phyloP scores from a whole-genome alignment of 2,888 invertebrate species.

The Cosmia trapezina region DNA sequence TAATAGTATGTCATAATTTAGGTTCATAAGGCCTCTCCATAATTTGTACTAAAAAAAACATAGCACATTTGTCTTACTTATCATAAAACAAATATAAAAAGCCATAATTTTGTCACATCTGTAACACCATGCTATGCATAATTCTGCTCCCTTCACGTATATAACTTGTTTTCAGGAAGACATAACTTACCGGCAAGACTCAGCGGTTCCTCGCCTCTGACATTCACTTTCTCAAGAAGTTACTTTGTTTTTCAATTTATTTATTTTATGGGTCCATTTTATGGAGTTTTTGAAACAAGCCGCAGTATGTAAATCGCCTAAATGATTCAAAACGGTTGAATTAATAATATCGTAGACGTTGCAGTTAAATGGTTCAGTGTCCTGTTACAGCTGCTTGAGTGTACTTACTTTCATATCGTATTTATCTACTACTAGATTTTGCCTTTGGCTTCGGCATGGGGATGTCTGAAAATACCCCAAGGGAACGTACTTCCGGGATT shows the following conservation, averaged over 20 bases:
- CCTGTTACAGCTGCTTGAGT: background rate
- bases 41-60: background rate
- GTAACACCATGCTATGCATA: slow-evolving; percentile 29
- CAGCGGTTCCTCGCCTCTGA: slow-evolving; percentile 5
- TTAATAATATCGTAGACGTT: background rate
- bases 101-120: slow-evolving; percentile 3
- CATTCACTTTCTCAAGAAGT: slow-evolving; percentile 11
- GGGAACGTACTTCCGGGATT: no score
- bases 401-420: background rate
- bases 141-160: slow-evolving; percentile 18
- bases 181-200: slow-evolving; percentile 18
- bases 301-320: background rate
- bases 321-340: background rate
- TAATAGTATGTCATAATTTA: background rate
- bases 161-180: slow-evolving; percentile 33
- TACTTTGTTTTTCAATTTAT: slow-evolving; percentile 16
- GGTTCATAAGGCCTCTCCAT: background rate
- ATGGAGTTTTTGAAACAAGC: background rate
- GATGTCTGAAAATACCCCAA: no score
- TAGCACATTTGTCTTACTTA: background rate
- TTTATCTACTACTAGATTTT: background rate
- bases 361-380: background rate
- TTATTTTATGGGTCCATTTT: slow-evolving; percentile 9
- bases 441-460: no score
- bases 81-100: slow-evolving; percentile 39